Percentiles rank a stretch among this genome's conserved stretches.
phyloP scores from a whole-genome alignment of 1,140 invertebrate species.

The Anastrepha obliqua region DNA sequence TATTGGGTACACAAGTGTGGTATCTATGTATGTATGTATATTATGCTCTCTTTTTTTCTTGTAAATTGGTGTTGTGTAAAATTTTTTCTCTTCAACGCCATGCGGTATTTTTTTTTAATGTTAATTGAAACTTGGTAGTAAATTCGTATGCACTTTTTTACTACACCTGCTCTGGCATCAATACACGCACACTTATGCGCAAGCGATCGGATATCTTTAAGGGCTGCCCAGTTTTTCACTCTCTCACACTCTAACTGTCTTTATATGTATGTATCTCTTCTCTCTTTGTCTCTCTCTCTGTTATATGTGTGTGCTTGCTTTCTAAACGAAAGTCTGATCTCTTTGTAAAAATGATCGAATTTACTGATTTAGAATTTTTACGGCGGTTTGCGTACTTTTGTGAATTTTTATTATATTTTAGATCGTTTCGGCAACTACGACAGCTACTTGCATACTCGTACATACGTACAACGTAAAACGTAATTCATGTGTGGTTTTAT shows the following conservation, averaged over 20 bases:
- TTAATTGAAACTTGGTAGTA: not conserved
- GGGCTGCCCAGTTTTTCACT: not conserved
- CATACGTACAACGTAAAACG: not conserved
- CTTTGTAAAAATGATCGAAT: not conserved
- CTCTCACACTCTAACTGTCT: not conserved
- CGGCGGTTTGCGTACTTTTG: not conserved
- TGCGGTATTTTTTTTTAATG: not conserved
- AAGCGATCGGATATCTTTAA: not conserved
- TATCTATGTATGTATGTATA: not conserved
- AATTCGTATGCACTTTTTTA: too few species aligned
- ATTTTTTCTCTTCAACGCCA: constrained; percentile 67
- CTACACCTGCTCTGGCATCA: not conserved
- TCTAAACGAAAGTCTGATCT: not conserved
- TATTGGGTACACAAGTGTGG: too few species aligned
- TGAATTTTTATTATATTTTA: not conserved
- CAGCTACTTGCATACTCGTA: not conserved
- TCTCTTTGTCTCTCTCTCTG: not conserved
- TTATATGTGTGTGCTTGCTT: not conserved
- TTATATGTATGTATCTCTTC: not conserved
- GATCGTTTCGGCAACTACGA: constrained; percentile 2
- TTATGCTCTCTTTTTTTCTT: constrained; percentile 5
- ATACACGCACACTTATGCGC: not conserved
- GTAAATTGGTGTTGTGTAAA: constrained; percentile 70
- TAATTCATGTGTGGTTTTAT: not conserved
- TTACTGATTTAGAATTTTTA: not conserved